A percentile compares a stretch with the other conserved stretches of the same genome.
Conservation (phyloP, 2,888 invertebrate species). For the Trissolcus brochymenae region DNA sequence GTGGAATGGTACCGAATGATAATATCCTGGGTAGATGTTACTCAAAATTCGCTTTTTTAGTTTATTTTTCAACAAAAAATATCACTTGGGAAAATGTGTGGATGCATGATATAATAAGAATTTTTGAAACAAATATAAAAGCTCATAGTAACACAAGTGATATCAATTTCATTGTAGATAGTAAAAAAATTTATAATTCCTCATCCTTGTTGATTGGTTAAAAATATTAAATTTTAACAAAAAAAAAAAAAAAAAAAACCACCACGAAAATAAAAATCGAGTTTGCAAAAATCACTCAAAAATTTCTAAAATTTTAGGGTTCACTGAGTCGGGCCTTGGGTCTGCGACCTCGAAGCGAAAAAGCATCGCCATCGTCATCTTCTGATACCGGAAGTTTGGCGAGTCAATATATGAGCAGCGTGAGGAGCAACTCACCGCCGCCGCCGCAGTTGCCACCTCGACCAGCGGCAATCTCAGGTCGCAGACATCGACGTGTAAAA, state of each 20-base stretch:
- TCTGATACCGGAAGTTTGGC: slow-evolving; percentile 80
- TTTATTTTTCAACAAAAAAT: no score
- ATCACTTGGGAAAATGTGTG: no score
- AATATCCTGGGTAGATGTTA: no score
- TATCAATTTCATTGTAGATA: slow-evolving; percentile 1
- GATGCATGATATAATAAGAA: no score
- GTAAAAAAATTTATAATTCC: not conserved
- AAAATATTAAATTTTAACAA: not conserved
- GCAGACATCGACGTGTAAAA: slow-evolving; percentile 83
- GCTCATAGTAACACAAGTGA: not conserved
- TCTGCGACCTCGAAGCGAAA: slow-evolving; percentile 80
- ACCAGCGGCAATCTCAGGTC: slow-evolving; percentile 71
- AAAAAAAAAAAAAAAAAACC: no score
- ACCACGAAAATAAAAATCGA: no score
- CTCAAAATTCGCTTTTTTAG: no score
- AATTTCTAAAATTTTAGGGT: slow-evolving; percentile 81
- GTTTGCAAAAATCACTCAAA: no score
- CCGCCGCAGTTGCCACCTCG: slow-evolving; percentile 77
- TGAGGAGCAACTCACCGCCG: slow-evolving; percentile 79
- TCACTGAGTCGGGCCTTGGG: slow-evolving; percentile 86
- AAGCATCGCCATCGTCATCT: slow-evolving; percentile 83
- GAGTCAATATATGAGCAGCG: slow-evolving; percentile 78
- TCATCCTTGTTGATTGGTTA: not conserved
- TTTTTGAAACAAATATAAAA: no score
- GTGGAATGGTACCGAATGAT: no score